Evolutionary conservation across 2,797 vertebrate species (phyloP).

Genomic region (Mus spretus): DNA sequence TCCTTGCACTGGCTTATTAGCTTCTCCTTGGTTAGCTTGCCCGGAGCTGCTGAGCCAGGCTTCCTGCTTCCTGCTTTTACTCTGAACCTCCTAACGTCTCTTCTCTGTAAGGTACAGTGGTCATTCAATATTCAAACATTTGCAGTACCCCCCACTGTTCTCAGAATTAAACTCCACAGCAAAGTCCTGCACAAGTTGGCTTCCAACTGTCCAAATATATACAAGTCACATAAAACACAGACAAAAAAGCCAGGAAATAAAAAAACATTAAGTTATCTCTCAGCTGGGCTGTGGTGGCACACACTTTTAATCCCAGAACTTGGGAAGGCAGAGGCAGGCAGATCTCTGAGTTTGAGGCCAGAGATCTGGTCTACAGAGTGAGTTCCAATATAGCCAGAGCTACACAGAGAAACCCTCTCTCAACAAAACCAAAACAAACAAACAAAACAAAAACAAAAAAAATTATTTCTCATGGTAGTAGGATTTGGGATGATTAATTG

Average conservation of each 20-base stretch:
- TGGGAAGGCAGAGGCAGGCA: too few relatives aligned
- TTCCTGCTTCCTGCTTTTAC: conserved; percentile 3
- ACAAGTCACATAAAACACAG: conserved; percentile 17
- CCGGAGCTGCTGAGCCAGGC: not conserved
- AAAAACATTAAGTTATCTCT: too few relatives aligned
- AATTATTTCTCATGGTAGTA: not conserved
- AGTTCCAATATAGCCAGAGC: too few relatives aligned
- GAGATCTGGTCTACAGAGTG: too few relatives aligned
- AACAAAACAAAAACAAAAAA: not conserved
- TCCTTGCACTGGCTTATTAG: not conserved
- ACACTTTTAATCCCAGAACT: too few relatives aligned
- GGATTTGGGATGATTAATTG: conserved; percentile 13
- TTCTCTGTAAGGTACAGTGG: not conserved
- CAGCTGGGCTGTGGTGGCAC: too few relatives aligned
- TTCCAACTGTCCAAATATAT: conserved; percentile 53
- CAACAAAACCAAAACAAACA: not conserved
- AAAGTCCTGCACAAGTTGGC: conserved; percentile 1
- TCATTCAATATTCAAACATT: not conserved
- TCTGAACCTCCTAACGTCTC: not conserved
- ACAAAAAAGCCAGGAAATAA: conserved; percentile 26
- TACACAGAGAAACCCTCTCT: not conserved
- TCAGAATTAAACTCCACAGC: conserved; percentile 44
- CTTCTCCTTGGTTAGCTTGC: not conserved
- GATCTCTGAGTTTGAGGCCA: too few relatives aligned
- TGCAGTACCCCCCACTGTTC: not conserved